A percentile compares a stretch with the other conserved stretches of the same genome.
Conservation (phyloP, 2,113 vertebrate genomes). For the Jaculus jaculus region DNA sequence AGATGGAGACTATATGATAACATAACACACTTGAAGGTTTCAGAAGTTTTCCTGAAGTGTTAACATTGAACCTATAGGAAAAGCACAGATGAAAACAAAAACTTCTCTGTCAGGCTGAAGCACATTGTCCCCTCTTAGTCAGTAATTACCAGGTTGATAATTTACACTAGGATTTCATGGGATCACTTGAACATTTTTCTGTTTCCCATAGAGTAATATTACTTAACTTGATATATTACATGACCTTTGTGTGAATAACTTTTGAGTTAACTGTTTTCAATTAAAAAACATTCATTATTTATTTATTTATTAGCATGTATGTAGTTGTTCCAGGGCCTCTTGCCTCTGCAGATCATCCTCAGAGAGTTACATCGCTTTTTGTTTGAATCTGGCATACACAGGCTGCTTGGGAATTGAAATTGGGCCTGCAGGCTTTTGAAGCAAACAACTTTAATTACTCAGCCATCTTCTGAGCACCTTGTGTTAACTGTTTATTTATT, state of each 20-base stretch:
- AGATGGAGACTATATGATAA: neutral
- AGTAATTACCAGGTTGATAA: neutral
- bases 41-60: neutral
- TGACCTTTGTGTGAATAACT: neutral
- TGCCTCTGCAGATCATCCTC: too few relatives aligned
- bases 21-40: accelerated
- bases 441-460: too few relatives aligned
- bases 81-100: neutral
- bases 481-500: too few relatives aligned
- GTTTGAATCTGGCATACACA: neutral
- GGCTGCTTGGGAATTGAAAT: too few relatives aligned
- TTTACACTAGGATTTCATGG: neutral
- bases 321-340: neutral
- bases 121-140: neutral
- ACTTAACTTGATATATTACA: neutral
- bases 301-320: too few relatives aligned
- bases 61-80: neutral
- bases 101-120: neutral
- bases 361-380: neutral
- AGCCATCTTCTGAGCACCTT: too few relatives aligned
- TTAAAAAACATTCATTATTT: too few relatives aligned
- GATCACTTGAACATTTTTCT: neutral
- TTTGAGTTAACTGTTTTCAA: too few relatives aligned
- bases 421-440: too few relatives aligned
- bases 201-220: neutral